phyloP scores from a whole-genome alignment of 2,113 vertebrate genomes.

The Toxotes chatareus region DNA sequence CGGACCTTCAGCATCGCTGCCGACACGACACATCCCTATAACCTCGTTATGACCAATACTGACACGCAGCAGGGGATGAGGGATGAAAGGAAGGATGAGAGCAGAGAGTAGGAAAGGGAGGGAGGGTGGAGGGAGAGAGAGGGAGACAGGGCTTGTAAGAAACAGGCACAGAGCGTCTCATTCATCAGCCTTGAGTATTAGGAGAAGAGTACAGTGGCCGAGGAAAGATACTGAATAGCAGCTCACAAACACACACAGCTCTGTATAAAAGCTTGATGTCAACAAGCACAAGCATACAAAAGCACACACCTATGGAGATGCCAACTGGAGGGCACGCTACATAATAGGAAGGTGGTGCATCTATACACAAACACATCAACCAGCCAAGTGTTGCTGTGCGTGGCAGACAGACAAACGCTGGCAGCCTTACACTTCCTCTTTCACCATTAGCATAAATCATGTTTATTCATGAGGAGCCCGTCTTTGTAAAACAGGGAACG shows the following conservation, averaged over 20 bases:
- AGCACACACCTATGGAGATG: slow-evolving; percentile 66
- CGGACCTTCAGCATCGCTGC: slow-evolving; percentile 88
- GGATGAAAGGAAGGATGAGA: slow-evolving; percentile 15
- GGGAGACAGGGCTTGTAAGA: slow-evolving; percentile 40
- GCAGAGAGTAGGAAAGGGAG: neutral
- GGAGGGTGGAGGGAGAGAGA: slow-evolving; percentile 7
- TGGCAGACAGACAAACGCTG: slow-evolving; percentile 66
- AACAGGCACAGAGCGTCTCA: slow-evolving; percentile 54
- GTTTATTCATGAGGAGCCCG: slow-evolving; percentile 78
- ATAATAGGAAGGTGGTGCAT: slow-evolving; percentile 61
- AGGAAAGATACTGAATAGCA: slow-evolving; percentile 64
- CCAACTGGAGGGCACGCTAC: slow-evolving; percentile 62
- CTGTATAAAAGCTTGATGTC: slow-evolving; percentile 44
- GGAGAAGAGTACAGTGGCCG: slow-evolving; percentile 44
- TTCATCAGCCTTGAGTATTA: slow-evolving; percentile 64
- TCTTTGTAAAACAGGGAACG: slow-evolving; percentile 72
- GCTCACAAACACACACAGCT: slow-evolving; percentile 44
- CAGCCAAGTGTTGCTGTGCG: slow-evolving; percentile 67
- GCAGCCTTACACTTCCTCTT: slow-evolving; percentile 63
- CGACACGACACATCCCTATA: slow-evolving; percentile 94
- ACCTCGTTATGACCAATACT: slow-evolving; percentile 96
- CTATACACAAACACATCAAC: slow-evolving; percentile 65
- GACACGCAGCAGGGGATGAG: slow-evolving; percentile 32
- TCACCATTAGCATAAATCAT: slow-evolving; percentile 74
- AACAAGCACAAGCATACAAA: slow-evolving; percentile 54